Base-by-base conservation (phyloP, 1,140 invertebrate species). In the Holcopasites calliopsidis region DNA sequence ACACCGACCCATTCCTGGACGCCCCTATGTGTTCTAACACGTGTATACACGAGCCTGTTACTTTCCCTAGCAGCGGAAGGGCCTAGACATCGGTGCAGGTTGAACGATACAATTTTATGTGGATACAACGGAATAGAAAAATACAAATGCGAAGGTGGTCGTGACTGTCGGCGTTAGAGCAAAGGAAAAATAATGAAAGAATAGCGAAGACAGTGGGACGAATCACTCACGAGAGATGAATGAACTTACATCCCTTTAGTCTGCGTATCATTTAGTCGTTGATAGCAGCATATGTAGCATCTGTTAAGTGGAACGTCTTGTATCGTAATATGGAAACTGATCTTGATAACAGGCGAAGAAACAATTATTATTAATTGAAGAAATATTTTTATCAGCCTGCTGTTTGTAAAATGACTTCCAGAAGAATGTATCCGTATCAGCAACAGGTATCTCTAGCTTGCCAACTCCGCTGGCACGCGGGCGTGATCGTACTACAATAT, bases 201-300 rank as follows among this genome's bases (percentile, higher is more conserved):
- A n/a, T 13, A 47, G 26, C 26, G 33, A 71, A 52, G 38, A 33
- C 79, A 85, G 75, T 73, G 76, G 82, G 71, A 66, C 74, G 85
- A 76, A 77, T 76, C 77, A 60, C 82, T 86, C 85, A 86, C 83
- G 82, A 84, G 54, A 85, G 50, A 60, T 81, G 81, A 77, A 75
- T 80, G 76, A 69, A 62, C n/a, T n/a, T n/a, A n/a, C n/a, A n/a
- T n/a, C n/a, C n/a, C n/a, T n/a, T n/a, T n/a, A n/a, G n/a, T n/a
- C n/a, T n/a, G n/a, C n/a, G n/a, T n/a, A n/a, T n/a, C n/a, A n/a
- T n/a, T n/a, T n/a, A n/a, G n/a, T n/a, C n/a, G n/a, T n/a, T n/a
- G n/a, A n/a, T n/a, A n/a, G n/a, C n/a, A n/a, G n/a, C n/a, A n/a
- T n/a, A n/a, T n/a, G n/a, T n/a, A n/a, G n/a, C n/a, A n/a, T n/a